phyloP scores from a whole-genome alignment of 2,113 vertebrate species.

The Clinocottus analis region DNA sequence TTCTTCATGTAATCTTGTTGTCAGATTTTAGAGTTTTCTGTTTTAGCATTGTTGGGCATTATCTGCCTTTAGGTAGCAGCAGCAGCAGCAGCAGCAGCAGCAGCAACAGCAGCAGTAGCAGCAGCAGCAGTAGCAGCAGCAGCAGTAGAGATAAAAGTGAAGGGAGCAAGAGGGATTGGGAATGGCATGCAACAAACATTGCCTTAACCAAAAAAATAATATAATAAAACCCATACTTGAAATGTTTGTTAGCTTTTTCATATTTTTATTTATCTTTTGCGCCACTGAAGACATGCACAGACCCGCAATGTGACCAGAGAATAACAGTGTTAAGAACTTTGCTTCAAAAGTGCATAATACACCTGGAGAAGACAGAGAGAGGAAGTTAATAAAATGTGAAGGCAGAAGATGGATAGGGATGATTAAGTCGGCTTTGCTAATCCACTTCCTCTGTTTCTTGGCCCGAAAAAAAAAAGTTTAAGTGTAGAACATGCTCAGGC shows the following conservation, averaged over 20 bases:
- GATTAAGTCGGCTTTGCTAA: slow-evolving; percentile 40
- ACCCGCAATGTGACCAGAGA: not conserved
- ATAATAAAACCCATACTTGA: not conserved
- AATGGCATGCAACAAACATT: not conserved
- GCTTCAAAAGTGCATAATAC: slow-evolving; percentile 1
- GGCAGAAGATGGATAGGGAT: slow-evolving; percentile 5
- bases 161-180: not conserved
- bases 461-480: not conserved
- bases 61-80: not conserved
- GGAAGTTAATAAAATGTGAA: slow-evolving; percentile 20
- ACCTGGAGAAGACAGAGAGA: slow-evolving; percentile 2
- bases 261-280: not conserved
- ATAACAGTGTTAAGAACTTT: not conserved
- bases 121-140: not conserved
- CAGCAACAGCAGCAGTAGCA: not conserved
- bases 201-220: not conserved
- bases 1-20: not conserved
- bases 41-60: not conserved
- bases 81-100: not conserved
- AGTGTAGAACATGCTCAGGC: slow-evolving; percentile 21
- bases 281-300: not conserved
- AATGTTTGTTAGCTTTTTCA: not conserved
- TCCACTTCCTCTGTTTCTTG: slow-evolving; percentile 35
- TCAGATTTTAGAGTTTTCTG: not conserved
- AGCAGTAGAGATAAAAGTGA: not conserved